Percentiles rank a stretch among this genome's conserved stretches.
Conservation (phyloP, 2,113 vertebrate species). For the Melierax canorus region DNA sequence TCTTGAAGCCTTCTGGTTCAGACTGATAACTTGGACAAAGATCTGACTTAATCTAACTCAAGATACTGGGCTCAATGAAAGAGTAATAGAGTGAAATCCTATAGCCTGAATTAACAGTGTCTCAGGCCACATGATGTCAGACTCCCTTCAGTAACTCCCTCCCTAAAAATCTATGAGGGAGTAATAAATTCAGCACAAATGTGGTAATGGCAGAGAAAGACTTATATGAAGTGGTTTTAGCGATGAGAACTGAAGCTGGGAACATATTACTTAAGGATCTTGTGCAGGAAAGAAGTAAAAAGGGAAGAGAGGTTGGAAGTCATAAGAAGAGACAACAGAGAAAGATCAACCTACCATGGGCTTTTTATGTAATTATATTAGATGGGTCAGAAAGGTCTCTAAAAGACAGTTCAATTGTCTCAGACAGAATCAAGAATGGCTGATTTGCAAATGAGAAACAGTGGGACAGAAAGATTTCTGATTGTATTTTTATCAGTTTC, state of each 20-base stretch:
- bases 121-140: background rate
- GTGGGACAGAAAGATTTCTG: background rate
- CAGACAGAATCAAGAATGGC: background rate
- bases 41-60: background rate
- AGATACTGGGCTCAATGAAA: background rate
- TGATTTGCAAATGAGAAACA: background rate
- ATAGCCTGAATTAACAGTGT: background rate
- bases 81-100: background rate
- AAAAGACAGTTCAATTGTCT: background rate
- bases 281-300: background rate
- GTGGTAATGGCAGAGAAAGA: background rate
- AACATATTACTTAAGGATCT: background rate
- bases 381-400: background rate
- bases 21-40: background rate
- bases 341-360: background rate
- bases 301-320: background rate
- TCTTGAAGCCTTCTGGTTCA: background rate
- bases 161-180: background rate
- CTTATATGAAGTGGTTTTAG: background rate
- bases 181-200: background rate
- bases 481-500: background rate
- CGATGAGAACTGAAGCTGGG: background rate
- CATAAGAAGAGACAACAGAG: background rate
- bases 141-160: background rate
- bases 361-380: background rate